A percentile compares a stretch with the other conserved stretches of the same genome.
These are phyloP conservation scores for Hermaeophaga mercurialis DNA, from an alignment of 2,888 invertebrate genomes.

Conservation along the genomic window DNA sequence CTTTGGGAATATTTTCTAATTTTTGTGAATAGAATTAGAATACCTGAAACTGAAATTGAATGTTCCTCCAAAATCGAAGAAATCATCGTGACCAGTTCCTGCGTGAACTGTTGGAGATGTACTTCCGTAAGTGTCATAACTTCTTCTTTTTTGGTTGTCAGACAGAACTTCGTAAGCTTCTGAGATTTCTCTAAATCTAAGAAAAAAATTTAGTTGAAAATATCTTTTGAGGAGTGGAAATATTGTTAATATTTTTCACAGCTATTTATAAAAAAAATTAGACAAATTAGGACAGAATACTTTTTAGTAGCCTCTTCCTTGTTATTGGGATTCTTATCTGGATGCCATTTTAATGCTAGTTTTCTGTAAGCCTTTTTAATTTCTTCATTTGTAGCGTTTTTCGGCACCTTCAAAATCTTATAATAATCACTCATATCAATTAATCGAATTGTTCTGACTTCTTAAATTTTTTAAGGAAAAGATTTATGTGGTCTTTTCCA, in stretches of 20 bases:
- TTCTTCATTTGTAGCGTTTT: constrained; percentile 28
- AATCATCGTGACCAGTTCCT: neutral
- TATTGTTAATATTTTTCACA: neutral
- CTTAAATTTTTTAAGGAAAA: constrained; percentile 22
- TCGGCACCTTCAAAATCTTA: constrained; percentile 31
- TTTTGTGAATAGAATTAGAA: neutral
- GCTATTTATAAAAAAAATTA: neutral
- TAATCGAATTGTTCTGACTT: neutral
- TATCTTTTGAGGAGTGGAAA: neutral
- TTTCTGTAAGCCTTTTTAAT: constrained; percentile 33
- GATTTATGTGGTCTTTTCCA: constrained; percentile 14
- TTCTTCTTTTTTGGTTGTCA: constrained; percentile 27
- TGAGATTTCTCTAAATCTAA: constrained; percentile 33
- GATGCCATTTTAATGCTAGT: constrained; percentile 36
- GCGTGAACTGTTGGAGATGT: neutral
- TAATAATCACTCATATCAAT: constrained; percentile 33
- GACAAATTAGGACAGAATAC: neutral
- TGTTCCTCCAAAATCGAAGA: constrained; percentile 26
- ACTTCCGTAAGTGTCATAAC: constrained; percentile 30
- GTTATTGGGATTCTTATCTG: constrained; percentile 34
- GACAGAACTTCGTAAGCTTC: constrained; percentile 36
- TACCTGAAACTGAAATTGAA: constrained; percentile 24
- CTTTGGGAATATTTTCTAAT: neutral
- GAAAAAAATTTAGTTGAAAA: neutral
- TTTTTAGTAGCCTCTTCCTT: constrained; percentile 25